A percentile compares a stretch with the other conserved stretches of the same genome.
Evolutionary conservation across 2,113 vertebrate species (phyloP).

Genomic region (Daboia siamensis): DNA sequence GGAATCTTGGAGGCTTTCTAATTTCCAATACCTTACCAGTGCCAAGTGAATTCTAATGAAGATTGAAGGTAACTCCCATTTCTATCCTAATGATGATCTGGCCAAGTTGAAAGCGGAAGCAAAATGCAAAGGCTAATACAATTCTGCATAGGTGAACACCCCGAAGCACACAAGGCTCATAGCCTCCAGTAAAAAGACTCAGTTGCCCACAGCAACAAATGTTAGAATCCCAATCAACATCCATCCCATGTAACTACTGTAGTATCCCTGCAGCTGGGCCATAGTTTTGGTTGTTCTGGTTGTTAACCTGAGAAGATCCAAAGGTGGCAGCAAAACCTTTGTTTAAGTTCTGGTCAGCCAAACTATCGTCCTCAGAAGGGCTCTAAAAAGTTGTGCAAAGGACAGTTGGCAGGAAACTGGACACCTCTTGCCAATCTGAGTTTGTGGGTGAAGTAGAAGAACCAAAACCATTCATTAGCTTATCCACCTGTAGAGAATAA

Average conservation of each 20-base stretch:
- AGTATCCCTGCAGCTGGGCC: background rate
- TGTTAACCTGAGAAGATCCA: background rate
- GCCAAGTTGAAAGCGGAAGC: background rate
- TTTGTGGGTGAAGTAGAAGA: background rate
- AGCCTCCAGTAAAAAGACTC: background rate
- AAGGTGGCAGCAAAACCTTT: background rate
- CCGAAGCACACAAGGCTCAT: background rate
- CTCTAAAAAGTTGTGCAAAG: background rate
- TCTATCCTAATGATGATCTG: background rate
- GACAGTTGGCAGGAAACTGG: background rate
- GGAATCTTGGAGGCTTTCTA: background rate
- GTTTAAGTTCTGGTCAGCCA: background rate
- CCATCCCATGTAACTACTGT: background rate
- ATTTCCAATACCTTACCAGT: background rate
- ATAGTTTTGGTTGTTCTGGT: background rate
- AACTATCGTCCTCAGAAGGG: background rate
- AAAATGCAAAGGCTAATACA: background rate
- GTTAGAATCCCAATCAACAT: background rate
- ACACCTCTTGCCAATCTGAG: background rate
- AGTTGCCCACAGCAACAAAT: background rate
- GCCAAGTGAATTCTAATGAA: background rate
- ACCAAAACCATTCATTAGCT: background rate
- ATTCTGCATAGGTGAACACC: background rate
- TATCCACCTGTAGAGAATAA: background rate
- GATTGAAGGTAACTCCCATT: background rate